phyloP scores from a whole-genome alignment of 2,888 invertebrate genomes.

The Leptura quadrifasciata region DNA sequence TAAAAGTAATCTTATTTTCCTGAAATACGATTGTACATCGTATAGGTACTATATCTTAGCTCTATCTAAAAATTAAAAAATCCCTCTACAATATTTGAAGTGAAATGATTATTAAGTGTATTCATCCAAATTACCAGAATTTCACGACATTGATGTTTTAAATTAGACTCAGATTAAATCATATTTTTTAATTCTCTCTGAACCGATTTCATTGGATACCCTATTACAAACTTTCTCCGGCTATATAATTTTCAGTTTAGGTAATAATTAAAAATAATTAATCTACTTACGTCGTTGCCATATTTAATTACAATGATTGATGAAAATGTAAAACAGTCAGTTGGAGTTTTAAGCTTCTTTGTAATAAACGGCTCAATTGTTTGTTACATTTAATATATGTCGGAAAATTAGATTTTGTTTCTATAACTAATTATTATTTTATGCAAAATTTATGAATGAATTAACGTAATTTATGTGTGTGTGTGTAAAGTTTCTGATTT shows the following conservation, averaged over 20 bases:
- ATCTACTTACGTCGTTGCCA: slow-evolving; percentile 31
- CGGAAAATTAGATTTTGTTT: background rate
- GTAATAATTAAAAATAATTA: slow-evolving; percentile 37
- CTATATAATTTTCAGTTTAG: slow-evolving; percentile 14
- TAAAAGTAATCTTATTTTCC: too few species aligned
- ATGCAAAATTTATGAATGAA: background rate
- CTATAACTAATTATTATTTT: background rate
- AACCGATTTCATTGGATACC: background rate
- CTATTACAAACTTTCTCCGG: background rate
- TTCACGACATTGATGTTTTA: too few species aligned
- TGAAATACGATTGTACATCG: too few species aligned
- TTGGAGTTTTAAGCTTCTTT: slow-evolving; percentile 31
- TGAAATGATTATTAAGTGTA: too few species aligned
- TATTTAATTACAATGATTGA: slow-evolving; percentile 35
- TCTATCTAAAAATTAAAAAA: too few species aligned
- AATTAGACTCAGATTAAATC: too few species aligned
- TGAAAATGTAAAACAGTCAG: slow-evolving; percentile 31
- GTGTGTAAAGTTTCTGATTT: background rate
- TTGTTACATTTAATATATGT: slow-evolving; percentile 9
- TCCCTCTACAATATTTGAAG: too few species aligned
- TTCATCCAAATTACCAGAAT: too few species aligned
- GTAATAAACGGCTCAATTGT: slow-evolving; percentile 30
- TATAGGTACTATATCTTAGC: too few species aligned
- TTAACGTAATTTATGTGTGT: background rate
- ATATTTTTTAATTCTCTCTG: background rate